Evolutionary conservation across 30 jellyfish, hydroid and myxozoan genomes (phyloP).

Genomic region (Chironex yamaguchii): DNA sequence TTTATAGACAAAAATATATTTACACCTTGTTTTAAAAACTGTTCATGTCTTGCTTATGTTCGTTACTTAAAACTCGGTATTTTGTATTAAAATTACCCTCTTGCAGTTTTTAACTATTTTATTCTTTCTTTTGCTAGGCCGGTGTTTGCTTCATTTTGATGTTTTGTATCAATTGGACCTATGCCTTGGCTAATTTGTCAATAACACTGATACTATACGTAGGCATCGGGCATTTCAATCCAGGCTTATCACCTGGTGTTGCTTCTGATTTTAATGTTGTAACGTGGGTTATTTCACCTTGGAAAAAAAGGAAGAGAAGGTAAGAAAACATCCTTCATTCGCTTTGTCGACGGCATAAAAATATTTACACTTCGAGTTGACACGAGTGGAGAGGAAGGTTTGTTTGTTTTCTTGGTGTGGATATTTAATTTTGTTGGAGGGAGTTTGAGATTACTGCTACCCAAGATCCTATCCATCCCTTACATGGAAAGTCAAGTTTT

Average conservation of each 20-base stretch:
- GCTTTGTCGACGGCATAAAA: too few relatives aligned
- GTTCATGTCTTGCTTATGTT: neutral
- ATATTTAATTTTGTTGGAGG: too few relatives aligned
- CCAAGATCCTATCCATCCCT: too few relatives aligned
- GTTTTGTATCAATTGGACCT: conserved; percentile 91
- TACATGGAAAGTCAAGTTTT: too few relatives aligned
- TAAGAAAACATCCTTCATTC: too few relatives aligned
- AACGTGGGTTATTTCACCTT: conserved; percentile 74
- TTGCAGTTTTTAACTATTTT: neutral
- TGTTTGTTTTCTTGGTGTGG: too few relatives aligned
- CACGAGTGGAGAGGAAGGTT: too few relatives aligned
- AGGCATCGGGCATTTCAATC: conserved; percentile 73
- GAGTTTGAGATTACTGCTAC: too few relatives aligned
- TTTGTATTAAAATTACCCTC: neutral
- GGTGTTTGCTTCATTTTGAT: conserved; percentile 65
- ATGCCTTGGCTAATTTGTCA: conserved; percentile 77
- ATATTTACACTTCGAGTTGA: too few relatives aligned
- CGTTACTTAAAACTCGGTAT: neutral
- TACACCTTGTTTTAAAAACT: too few relatives aligned
- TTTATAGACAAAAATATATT: too few relatives aligned
- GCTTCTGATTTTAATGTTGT: conserved; percentile 81
- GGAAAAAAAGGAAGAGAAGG: conserved; percentile 21
- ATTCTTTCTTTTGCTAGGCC: conserved; percentile 47
- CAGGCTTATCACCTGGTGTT: conserved; percentile 92
- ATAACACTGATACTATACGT: conserved; percentile 75